phyloP scores from a whole-genome alignment of 2,113 vertebrate species.

The Illadopsis cleaveri region DNA sequence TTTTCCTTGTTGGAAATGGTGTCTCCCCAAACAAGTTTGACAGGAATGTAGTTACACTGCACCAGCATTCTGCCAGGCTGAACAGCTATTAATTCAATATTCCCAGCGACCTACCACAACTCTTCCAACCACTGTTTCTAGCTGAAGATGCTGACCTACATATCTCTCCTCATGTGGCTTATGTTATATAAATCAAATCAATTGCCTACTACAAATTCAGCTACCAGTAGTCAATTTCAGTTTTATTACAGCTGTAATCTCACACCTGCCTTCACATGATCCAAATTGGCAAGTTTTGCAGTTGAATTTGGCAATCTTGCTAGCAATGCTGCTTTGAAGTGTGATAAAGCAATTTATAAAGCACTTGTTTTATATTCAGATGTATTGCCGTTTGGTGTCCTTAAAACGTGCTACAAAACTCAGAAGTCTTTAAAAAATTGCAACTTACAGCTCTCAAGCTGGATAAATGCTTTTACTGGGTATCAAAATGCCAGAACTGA shows the following conservation, averaged over 20 bases:
- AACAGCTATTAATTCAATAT: constrained; percentile 9
- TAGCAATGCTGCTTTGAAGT: constrained; percentile 19
- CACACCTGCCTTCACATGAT: constrained; percentile 55
- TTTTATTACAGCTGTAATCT: constrained; percentile 65
- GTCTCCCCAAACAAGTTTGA: not conserved
- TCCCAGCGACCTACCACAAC: not conserved
- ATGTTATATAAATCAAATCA: constrained; percentile 64
- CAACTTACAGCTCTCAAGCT: not conserved
- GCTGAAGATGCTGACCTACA: constrained; percentile 53
- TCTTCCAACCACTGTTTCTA: not conserved
- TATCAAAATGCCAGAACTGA: not conserved
- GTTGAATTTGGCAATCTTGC: constrained; percentile 42
- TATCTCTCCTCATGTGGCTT: constrained; percentile 34
- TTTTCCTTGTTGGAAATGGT: not conserved
- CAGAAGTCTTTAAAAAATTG: constrained; percentile 14
- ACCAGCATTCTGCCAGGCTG: not conserved
- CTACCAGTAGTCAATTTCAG: constrained; percentile 49
- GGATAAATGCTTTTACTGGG: constrained; percentile 25
- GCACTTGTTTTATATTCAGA: constrained; percentile 62
- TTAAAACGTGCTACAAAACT: constrained; percentile 34
- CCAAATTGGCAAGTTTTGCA: constrained; percentile 57
- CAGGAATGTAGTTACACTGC: not conserved
- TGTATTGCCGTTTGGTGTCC: constrained; percentile 43
- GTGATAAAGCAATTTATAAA: constrained; percentile 60
- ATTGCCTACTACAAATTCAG: constrained; percentile 57